These are phyloP conservation scores for Dinocampus coccinellae DNA, from an alignment of 2,888 invertebrate species.

Conservation along the genomic window DNA sequence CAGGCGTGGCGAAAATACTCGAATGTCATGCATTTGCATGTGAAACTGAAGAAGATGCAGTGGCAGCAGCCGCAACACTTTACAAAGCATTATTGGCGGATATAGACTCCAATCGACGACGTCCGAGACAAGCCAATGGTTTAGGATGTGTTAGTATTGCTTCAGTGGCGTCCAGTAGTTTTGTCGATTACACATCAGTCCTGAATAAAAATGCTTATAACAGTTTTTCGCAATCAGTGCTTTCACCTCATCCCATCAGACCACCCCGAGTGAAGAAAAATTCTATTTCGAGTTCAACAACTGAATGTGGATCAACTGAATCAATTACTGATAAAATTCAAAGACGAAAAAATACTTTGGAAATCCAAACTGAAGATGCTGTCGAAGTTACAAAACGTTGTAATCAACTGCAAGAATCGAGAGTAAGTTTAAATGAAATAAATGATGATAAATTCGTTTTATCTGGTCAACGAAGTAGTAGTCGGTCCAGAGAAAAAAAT, in stretches of 20 bases:
- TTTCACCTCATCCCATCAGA: constrained; percentile 72
- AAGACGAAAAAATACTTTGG: constrained; percentile 57
- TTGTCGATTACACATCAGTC: constrained; percentile 41
- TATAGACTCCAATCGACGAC: constrained; percentile 70
- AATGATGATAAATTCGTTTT: constrained; percentile 11
- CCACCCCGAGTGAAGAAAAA: constrained; percentile 83
- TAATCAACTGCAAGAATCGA: constrained; percentile 25
- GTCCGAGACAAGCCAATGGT: constrained; percentile 79
- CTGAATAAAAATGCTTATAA: constrained; percentile 30
- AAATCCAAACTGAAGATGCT: constrained; percentile 61
- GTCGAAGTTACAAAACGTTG: constrained; percentile 58
- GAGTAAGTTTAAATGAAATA: constrained; percentile 29
- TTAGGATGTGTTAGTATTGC: constrained; percentile 83
- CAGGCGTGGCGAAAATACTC: constrained; percentile 81
- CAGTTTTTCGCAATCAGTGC: constrained; percentile 30
- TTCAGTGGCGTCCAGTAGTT: constrained; percentile 64
- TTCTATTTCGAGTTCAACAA: constrained; percentile 69
- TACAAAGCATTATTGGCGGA: constrained; percentile 87
- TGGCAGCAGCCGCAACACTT: constrained; percentile 90
- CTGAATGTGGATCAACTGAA: constrained; percentile 56
- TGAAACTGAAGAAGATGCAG: constrained; percentile 90
- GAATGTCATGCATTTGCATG: constrained; percentile 95
- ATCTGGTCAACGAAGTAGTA: constrained; percentile 18
- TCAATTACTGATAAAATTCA: constrained; percentile 44
- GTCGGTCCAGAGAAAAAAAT: constrained; percentile 9